Evolutionary conservation across 2,888 invertebrate species (phyloP).

Genomic region (Netelia virgata): DNA sequence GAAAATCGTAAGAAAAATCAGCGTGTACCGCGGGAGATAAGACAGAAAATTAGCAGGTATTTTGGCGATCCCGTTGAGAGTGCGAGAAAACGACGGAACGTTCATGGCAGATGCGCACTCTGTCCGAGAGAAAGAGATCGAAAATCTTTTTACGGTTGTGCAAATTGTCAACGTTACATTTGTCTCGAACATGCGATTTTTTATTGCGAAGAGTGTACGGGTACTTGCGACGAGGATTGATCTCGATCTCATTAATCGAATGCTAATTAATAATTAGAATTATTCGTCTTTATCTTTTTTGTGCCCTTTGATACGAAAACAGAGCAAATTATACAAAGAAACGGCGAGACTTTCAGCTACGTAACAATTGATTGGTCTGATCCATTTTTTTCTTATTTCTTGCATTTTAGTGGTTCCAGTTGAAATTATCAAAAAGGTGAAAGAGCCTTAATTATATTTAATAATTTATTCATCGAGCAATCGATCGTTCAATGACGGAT

Average conservation of each 20-base stretch:
- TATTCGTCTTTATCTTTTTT: too few species aligned
- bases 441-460: too few species aligned
- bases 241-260: too few species aligned
- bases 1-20: slow-evolving; percentile 19
- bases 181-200: slow-evolving; percentile 18
- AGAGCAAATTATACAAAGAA: background rate
- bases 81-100: too few species aligned
- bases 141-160: slow-evolving; percentile 27
- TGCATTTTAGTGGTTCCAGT: background rate
- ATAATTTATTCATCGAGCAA: too few species aligned
- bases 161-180: slow-evolving; percentile 20
- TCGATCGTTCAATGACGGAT: too few species aligned
- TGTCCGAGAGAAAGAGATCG: slow-evolving; percentile 17
- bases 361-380: background rate
- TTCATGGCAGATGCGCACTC: too few species aligned
- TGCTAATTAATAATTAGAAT: too few species aligned
- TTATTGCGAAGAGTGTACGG: slow-evolving; percentile 19
- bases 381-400: background rate
- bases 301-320: too few species aligned
- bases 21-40: slow-evolving; percentile 18
- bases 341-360: background rate
- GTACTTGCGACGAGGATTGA: too few species aligned
- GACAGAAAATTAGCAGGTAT: background rate
- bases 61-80: too few species aligned
- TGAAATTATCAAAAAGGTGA: too few species aligned